Evolutionary conservation across 2,888 invertebrate genomes (phyloP), one percentile per base, ranked within the genome.

Genomic region (Pantelozetes paolii): DNA sequence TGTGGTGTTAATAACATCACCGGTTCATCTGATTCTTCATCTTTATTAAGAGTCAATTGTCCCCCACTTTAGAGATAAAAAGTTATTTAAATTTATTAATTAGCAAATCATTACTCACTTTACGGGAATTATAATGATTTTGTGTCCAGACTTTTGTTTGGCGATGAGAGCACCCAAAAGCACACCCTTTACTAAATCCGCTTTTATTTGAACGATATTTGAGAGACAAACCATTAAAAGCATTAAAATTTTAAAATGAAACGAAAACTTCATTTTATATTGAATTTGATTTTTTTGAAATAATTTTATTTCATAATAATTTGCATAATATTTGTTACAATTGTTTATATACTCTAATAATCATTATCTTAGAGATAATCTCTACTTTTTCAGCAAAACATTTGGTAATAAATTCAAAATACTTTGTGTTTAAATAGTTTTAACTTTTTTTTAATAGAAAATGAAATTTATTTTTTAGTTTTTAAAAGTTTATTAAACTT

Each of bases 151-250:
- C 18, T 64, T 64, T 20, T 64, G 64, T 30, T 20, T 32, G 6
- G 64, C 64, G 1, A 64, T 64, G 6, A 64, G 9, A 64, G 64
- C 36, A 8, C 64, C 64, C 32, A 64, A 40, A n/a, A 64, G 36
- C 1, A 64, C 36, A 6, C 64, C 64, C n/a, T 64, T 32, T 20
- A 64, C 32, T 64, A 64, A 64, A 36, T 64, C 64, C 8, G 64
- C 8, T n/a, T 36, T 64, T 5, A 11, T 20, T 64, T 64, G 64
- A 36, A 11, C 5, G 13, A 64, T 6, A 36, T 32, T n/a, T 64
- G 64, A 64, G 18, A 36, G 5, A 64, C 64, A 32, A 64, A 36
- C 15, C 1, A 62, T 62, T 57, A 18, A 28, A 28, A 57, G 26
- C 11, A 57, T 23, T 28, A 30, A 57, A 57, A 23, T 28, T 15